Percentiles rank a stretch among this genome's conserved stretches.
Conservation (phyloP, 2,113 vertebrate genomes). For the Vombatus ursinus region DNA sequence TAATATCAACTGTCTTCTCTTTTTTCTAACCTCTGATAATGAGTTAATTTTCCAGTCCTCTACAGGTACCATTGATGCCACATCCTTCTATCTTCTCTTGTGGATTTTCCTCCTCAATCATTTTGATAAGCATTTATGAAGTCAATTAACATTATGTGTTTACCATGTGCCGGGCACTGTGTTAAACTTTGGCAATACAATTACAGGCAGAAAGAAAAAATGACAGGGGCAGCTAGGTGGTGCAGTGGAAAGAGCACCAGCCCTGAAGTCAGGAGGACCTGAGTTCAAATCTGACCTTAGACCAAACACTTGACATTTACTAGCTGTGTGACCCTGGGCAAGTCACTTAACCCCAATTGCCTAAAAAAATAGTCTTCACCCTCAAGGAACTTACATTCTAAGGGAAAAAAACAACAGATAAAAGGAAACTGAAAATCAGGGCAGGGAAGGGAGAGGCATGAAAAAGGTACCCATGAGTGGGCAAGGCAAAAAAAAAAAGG, state of each 20-base stretch:
- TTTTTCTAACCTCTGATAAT: not conserved
- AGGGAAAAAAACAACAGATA: too few relatives aligned
- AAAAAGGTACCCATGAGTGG: not conserved
- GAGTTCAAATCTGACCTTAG: too few relatives aligned
- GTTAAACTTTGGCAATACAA: not conserved
- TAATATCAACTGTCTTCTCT: not conserved
- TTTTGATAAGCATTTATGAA: too few relatives aligned
- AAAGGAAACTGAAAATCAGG: too few relatives aligned
- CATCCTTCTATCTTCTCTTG: not conserved
- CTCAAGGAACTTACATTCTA: too few relatives aligned
- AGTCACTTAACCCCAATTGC: too few relatives aligned
- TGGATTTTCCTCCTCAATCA: not conserved
- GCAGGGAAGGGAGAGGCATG: not conserved
- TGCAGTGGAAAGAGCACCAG: too few relatives aligned
- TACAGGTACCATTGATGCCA: not conserved
- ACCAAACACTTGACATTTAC: too few relatives aligned
- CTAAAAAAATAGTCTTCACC: not conserved
- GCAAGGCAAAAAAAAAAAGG: not conserved
- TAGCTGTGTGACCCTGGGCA: too few relatives aligned
- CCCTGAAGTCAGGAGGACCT: too few relatives aligned
- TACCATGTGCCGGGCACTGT: not conserved
- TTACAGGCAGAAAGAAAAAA: not conserved
- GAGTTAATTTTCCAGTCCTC: not conserved
- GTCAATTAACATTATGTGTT: not conserved
- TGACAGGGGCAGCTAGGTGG: too few relatives aligned